Evolutionary conservation across 1,140 invertebrate species (phyloP).

Genomic region (Trichogramma pretiosum): DNA sequence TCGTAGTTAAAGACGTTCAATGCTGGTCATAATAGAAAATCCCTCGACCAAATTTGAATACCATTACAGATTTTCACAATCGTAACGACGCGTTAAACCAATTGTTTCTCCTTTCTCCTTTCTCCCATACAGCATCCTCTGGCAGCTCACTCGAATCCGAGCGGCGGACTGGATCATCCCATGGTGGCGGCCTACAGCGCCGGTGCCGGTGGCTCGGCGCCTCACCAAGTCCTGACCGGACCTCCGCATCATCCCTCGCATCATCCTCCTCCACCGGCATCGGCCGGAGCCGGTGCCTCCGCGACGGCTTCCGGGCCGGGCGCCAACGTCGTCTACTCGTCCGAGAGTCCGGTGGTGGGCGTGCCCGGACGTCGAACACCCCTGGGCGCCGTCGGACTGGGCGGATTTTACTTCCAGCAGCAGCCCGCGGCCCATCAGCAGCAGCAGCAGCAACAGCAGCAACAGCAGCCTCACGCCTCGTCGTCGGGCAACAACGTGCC

Average conservation of each 20-base stretch:
- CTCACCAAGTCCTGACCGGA: too few relatives aligned
- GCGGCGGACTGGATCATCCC: too few relatives aligned
- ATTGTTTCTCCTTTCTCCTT: too few relatives aligned
- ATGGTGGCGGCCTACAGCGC: too few relatives aligned
- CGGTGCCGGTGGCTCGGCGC: too few relatives aligned
- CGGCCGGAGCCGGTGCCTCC: slow-evolving; percentile 23
- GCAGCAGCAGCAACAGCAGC: slow-evolving; percentile 35
- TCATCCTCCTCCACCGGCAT: slow-evolving; percentile 14
- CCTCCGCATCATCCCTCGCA: too few relatives aligned
- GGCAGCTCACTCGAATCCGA: not conserved
- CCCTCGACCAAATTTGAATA: too few relatives aligned
- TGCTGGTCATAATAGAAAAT: too few relatives aligned
- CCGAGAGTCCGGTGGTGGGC: slow-evolving; percentile 49
- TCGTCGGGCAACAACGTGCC: slow-evolving; percentile 47
- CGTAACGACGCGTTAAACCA: too few relatives aligned
- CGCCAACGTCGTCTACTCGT: slow-evolving; percentile 30
- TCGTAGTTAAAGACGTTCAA: too few relatives aligned
- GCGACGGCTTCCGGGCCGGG: slow-evolving; percentile 20
- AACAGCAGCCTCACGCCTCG: slow-evolving; percentile 42
- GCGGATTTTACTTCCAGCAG: slow-evolving; percentile 67
- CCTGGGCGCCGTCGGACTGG: slow-evolving; percentile 69
- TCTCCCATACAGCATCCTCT: slow-evolving; percentile 4
- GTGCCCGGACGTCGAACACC: slow-evolving; percentile 69
- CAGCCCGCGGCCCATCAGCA: slow-evolving; percentile 29
- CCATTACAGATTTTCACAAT: too few relatives aligned